A percentile compares a stretch with the other conserved stretches of the same genome.
These are phyloP conservation scores for Grus americana DNA, from an alignment of 2,113 vertebrate species.

Conservation along the genomic window DNA sequence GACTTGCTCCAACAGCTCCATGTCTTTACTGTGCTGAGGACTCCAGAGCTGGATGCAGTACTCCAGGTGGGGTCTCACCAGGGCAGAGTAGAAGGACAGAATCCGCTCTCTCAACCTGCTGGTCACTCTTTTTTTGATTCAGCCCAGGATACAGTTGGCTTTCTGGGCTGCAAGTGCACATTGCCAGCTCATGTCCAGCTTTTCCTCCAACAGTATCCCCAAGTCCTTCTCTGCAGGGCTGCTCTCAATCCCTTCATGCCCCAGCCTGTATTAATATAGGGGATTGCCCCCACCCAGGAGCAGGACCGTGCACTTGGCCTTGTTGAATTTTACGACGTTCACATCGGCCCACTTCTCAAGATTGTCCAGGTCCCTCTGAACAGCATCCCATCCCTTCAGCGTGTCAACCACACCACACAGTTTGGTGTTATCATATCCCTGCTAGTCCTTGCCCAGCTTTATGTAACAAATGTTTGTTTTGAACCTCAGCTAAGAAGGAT, in stretches of 20 bases:
- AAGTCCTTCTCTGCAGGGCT: background rate
- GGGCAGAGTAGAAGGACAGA: background rate
- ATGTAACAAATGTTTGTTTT: background rate
- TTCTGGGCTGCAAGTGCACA: accelerated
- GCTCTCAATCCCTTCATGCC: background rate
- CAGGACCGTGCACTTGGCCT: background rate
- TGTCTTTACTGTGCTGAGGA: background rate
- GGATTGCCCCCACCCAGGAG: accelerated
- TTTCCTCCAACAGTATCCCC: background rate
- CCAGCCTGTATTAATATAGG: background rate
- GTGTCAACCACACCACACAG: background rate
- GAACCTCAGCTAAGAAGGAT: background rate
- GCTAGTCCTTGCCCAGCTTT: background rate
- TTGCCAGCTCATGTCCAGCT: accelerated
- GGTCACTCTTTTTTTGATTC: accelerated
- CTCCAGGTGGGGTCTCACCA: background rate
- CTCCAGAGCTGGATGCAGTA: background rate
- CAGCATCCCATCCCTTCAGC: accelerated
- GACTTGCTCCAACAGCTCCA: background rate
- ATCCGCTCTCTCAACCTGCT: accelerated
- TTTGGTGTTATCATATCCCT: background rate
- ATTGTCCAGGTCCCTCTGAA: background rate
- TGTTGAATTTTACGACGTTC: background rate
- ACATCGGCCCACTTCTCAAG: background rate
- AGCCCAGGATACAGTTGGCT: accelerated